phyloP scores from a whole-genome alignment of 2,797 vertebrate genomes.

The Sebastes umbrosus region DNA sequence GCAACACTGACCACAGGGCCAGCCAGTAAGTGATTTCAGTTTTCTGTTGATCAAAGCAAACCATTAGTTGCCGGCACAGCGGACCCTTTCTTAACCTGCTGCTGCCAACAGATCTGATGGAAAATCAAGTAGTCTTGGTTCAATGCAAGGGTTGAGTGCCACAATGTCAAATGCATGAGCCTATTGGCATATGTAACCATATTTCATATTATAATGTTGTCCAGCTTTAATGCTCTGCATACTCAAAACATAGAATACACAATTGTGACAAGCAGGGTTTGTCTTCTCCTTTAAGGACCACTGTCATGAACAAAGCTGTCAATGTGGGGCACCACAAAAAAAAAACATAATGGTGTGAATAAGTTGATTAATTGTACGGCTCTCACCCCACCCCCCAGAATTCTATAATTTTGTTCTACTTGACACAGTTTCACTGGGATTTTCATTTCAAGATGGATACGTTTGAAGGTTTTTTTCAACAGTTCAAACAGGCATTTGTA shows the following conservation, averaged over 20 bases:
- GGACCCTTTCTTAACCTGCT: not conserved
- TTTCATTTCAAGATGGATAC: not conserved
- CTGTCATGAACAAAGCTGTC: not conserved
- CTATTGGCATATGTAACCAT: not conserved
- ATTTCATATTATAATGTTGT: too few relatives aligned
- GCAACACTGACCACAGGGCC: not conserved
- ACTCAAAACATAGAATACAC: too few relatives aligned
- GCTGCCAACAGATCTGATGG: not conserved
- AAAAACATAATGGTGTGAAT: not conserved
- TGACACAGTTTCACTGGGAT: too few relatives aligned
- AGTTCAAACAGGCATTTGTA: too few relatives aligned
- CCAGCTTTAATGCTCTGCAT: too few relatives aligned
- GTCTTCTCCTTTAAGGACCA: not conserved
- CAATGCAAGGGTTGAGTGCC: accelerated
- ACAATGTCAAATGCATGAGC: not conserved
- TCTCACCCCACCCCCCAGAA: accelerated
- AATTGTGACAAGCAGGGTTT: too few relatives aligned
- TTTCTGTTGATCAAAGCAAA: not conserved
- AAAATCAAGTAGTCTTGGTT: not conserved
- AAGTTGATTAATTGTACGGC: not conserved
- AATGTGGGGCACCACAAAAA: not conserved
- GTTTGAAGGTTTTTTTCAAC: not conserved
- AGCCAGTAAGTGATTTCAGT: not conserved
- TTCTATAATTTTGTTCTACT: not conserved
- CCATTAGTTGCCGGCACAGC: not conserved